Evolutionary conservation across 2,797 vertebrate species (phyloP), one percentile per base, ranked within the genome.

Genomic region (Sebastes hubbsi): DNA sequence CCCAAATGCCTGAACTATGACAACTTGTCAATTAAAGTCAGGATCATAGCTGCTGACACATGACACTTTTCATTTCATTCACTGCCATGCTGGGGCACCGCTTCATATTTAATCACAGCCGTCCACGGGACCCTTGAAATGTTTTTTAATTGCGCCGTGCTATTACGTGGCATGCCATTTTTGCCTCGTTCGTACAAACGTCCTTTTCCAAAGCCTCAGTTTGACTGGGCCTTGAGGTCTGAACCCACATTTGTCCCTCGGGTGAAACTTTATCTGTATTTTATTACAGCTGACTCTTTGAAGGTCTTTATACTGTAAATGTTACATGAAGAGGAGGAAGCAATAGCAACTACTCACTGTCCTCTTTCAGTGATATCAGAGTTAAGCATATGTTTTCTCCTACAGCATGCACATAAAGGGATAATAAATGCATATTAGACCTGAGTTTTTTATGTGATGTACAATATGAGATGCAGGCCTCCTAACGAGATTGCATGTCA

Each of bases 11-110:
- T 83, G 70, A 85, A 91, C 86, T 87, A 75, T 89, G 93, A 93
- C 91, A 94, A 88, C 89, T 85, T 96, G 96, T 96, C 95, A 96
- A 92, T 95, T 94, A 91, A 92, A 92, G 81, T 95, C 86, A 91
- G 87, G 68, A 93, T 95, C 91, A 94, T 75, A 72, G 86, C 88
- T 90, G 82, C 88, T 92, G 91, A 92, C 93, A 95, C 88, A 83
- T 85, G 94, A 93, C 95, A 95, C 87, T 85, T 94, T 88, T 90
- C 85, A 95, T 95, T 95, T 92, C 62, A 87, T 84, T 92, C 91
- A 90, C 87, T 84, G 90, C 84, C 88, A 87, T 77, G 78, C 82
- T 55, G 81, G 65, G 75, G 68, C 75, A 71, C 80, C 76, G 87
- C 82, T 92, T 85, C 78, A 85, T 93, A 89, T 92, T 93, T 92